A percentile compares a stretch with the other conserved stretches of the same genome.
phyloP scores from a whole-genome alignment of 2,797 vertebrate species.

The Capromys pilorides region DNA sequence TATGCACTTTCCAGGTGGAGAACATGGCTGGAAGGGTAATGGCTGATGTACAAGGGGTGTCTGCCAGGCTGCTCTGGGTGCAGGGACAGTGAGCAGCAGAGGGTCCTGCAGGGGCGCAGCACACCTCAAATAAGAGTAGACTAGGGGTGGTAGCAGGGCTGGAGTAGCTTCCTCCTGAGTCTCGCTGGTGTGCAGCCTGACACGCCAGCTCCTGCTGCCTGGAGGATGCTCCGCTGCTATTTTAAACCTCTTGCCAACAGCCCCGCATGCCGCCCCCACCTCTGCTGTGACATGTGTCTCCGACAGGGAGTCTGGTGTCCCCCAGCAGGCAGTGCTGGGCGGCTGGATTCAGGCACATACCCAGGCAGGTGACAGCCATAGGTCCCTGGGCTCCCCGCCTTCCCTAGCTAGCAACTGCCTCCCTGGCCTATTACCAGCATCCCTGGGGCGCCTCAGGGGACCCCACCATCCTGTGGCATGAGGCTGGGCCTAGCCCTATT shows the following conservation, averaged over 20 bases:
- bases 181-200: not conserved
- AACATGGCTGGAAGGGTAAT: not conserved
- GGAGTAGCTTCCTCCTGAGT: not conserved
- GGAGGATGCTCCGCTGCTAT: not conserved
- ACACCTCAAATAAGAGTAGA: not conserved
- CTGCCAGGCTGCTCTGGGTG: too few species aligned
- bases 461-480: too few species aligned
- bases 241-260: conserved; percentile 71
- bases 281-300: conserved; percentile 20
- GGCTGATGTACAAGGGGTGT: not conserved
- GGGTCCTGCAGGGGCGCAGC: not conserved
- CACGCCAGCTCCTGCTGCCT: conserved; percentile 2
- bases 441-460: accelerated
- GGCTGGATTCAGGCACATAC: not conserved
- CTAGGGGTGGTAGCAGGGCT: not conserved
- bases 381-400: conserved; percentile 20
- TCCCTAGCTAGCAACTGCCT: conserved; percentile 17
- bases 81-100: not conserved
- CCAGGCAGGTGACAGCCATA: not conserved
- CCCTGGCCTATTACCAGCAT: conserved; percentile 31
- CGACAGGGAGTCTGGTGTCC: not conserved
- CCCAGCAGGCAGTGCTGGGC: not conserved
- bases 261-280: conserved; percentile 42
- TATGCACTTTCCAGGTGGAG: not conserved
- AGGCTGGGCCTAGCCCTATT: accelerated